Evolutionary conservation across 2,113 vertebrate species (phyloP).

Genomic region (Notothenia rossii): DNA sequence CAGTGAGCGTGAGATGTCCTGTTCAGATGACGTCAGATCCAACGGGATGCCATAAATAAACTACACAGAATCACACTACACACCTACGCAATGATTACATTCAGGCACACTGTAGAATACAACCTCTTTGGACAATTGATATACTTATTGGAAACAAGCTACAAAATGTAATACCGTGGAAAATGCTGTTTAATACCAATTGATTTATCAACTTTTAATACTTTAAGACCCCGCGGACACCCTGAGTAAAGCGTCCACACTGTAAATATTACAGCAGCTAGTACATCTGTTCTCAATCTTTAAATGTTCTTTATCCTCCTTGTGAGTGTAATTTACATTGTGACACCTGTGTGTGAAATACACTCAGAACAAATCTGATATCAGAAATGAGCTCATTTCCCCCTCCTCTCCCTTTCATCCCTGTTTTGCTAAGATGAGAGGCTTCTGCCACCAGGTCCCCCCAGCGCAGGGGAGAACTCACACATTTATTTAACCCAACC

Average conservation of each 20-base stretch:
- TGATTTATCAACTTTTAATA: no score
- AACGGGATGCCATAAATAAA: no score
- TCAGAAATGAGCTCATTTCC: constrained; percentile 53
- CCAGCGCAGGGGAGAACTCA: constrained; percentile 71
- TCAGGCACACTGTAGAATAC: no score
- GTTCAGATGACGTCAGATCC: no score
- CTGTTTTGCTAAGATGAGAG: constrained; percentile 48
- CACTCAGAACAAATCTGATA: constrained; percentile 34
- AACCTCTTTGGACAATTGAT: no score
- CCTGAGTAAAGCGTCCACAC: neutral
- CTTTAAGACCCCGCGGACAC: no score
- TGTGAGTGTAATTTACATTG: neutral
- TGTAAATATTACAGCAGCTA: neutral
- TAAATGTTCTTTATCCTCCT: constrained; percentile 11
- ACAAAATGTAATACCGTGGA: no score
- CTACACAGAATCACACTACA: no score
- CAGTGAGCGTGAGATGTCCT: no score
- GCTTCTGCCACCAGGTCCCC: constrained; percentile 53
- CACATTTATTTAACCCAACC: constrained; percentile 86
- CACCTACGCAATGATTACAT: no score
- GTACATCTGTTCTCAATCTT: neutral
- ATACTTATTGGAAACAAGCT: no score
- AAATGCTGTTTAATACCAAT: no score
- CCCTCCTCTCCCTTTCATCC: constrained; percentile 31
- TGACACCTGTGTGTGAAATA: constrained; percentile 39